These are phyloP conservation scores for Motacilla alba DNA, from an alignment of 2,113 vertebrate species.

Conservation along the genomic window DNA sequence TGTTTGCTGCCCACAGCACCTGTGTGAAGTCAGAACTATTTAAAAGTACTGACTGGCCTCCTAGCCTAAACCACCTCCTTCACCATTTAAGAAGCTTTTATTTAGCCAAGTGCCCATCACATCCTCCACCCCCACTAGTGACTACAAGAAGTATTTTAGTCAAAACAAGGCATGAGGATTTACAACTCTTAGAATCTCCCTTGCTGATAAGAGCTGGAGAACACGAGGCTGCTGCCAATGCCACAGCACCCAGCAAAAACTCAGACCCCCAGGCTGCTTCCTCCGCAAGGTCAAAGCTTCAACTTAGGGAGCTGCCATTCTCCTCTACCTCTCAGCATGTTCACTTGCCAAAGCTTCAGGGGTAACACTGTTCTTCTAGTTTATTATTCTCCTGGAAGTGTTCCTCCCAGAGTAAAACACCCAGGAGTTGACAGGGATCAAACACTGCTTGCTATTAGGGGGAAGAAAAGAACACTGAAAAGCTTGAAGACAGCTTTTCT, in stretches of 20 bases:
- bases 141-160: neutral
- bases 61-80: neutral
- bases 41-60: neutral
- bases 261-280: neutral
- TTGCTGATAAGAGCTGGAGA: neutral
- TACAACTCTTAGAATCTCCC: neutral
- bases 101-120: neutral
- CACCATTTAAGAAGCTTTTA: neutral
- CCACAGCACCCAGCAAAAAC: neutral
- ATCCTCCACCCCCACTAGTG: neutral
- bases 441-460: neutral
- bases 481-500: conserved; percentile 6
- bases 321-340: neutral
- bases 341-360: conserved; percentile 1
- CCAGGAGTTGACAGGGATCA: neutral
- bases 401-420: neutral
- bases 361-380: neutral
- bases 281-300: neutral
- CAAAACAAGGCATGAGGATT: neutral
- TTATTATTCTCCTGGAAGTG: conserved; percentile 26
- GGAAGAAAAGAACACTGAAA: neutral
- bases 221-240: neutral
- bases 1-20: neutral
- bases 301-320: neutral
- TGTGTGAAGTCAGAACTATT: neutral